phyloP scores from a whole-genome alignment of 2,113 vertebrate genomes.

The Gopherus flavomarginatus region DNA sequence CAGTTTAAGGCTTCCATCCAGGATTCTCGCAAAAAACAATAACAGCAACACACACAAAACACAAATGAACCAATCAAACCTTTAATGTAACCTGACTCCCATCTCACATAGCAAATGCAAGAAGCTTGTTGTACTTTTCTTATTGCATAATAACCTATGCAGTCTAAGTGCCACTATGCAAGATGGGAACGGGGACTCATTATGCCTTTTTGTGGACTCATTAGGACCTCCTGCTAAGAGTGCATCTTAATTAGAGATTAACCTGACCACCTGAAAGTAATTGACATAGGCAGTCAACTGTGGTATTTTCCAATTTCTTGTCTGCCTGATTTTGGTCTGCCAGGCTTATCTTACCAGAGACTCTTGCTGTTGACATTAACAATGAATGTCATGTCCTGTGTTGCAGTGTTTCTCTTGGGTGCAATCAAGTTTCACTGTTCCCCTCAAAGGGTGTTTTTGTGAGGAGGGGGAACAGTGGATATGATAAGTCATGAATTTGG shows the following conservation, averaged over 20 bases:
- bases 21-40: neutral
- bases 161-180: slow-evolving; percentile 25
- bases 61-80: slow-evolving; percentile 14
- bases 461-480: rapidly evolving
- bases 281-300: slow-evolving; percentile 70
- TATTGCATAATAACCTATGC: slow-evolving; percentile 47
- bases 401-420: slow-evolving; percentile 36
- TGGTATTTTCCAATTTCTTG: slow-evolving; percentile 65
- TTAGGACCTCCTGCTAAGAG: slow-evolving; percentile 56
- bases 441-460: neutral
- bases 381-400: slow-evolving; percentile 18
- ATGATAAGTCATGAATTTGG: neutral
- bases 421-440: neutral
- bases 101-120: slow-evolving; percentile 30
- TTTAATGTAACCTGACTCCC: slow-evolving; percentile 32
- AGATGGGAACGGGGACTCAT: slow-evolving; percentile 61
- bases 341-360: slow-evolving; percentile 51
- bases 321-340: slow-evolving; percentile 66
- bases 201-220: slow-evolving; percentile 53
- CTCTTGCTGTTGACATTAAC: slow-evolving; percentile 43
- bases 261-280: slow-evolving; percentile 75
- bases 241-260: slow-evolving; percentile 72
- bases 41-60: neutral
- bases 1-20: neutral
- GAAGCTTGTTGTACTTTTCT: slow-evolving; percentile 35